These are phyloP conservation scores for Monarcha castaneiventris DNA, from an alignment of 2,113 vertebrate species.

Conservation along the genomic window DNA sequence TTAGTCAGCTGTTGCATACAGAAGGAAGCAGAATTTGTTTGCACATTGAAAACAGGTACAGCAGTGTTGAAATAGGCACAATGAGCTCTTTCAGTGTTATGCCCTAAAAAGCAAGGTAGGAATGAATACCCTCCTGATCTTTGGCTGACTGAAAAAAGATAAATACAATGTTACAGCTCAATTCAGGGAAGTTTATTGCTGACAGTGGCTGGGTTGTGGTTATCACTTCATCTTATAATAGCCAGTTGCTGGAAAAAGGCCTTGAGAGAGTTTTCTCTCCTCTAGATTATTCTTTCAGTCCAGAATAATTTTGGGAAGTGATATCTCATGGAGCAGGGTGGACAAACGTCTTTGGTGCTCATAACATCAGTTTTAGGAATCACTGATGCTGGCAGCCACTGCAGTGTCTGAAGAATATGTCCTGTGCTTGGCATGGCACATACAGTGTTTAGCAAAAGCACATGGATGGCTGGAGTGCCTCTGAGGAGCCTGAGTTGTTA, in stretches of 20 bases:
- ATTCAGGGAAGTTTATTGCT: background rate
- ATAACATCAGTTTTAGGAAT: background rate
- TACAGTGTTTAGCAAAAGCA: background rate
- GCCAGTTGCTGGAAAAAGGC: background rate
- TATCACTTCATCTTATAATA: fast-evolving
- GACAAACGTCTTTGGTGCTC: background rate
- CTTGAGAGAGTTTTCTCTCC: background rate
- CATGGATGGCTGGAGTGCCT: background rate
- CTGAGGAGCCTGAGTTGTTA: background rate
- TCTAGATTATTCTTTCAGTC: background rate
- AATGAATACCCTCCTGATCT: background rate
- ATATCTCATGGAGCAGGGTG: fast-evolving
- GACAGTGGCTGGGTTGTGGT: background rate
- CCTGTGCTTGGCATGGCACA: background rate
- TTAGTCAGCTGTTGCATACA: background rate
- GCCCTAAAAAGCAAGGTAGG: background rate
- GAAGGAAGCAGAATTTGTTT: background rate
- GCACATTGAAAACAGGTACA: background rate
- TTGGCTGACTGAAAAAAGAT: background rate
- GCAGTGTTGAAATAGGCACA: background rate
- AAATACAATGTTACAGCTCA: background rate
- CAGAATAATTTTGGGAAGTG: background rate
- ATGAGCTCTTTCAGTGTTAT: background rate
- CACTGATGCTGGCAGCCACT: background rate
- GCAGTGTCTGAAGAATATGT: background rate